A percentile compares a stretch with the other conserved stretches of the same genome.
These are phyloP conservation scores for Dorcus hopei DNA, from an alignment of 2,888 invertebrate genomes.

Conservation along the genomic window DNA sequence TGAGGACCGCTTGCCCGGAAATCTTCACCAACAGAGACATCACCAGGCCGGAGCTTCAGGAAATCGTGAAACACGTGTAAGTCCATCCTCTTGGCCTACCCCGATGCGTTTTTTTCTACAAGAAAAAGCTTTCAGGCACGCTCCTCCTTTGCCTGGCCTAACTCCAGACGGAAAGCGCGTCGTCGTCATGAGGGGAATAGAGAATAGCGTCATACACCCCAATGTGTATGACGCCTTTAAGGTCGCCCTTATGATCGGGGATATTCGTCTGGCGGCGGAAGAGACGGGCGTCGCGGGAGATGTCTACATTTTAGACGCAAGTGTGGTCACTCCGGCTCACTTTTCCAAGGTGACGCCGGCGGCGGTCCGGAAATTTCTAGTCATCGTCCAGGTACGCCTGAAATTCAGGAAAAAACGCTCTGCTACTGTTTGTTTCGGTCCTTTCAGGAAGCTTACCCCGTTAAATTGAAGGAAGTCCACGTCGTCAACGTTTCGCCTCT, in stretches of 20 bases:
- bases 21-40: constrained; percentile 77
- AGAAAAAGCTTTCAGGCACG: constrained; percentile 55
- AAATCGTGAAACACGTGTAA: constrained; percentile 69
- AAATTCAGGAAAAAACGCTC: not conserved
- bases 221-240: constrained; percentile 78
- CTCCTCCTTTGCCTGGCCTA: constrained; percentile 77
- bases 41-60: constrained; percentile 67
- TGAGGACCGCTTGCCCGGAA: constrained; percentile 78
- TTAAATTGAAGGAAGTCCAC: constrained; percentile 83
- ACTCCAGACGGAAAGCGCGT: constrained; percentile 79
- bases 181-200: constrained; percentile 67
- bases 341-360: constrained; percentile 82
- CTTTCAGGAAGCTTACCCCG: constrained; percentile 79
- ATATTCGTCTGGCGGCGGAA: constrained; percentile 74
- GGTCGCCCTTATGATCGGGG: constrained; percentile 80
- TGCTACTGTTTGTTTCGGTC: not conserved
- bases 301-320: constrained; percentile 76
- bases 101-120: no score
- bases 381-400: constrained; percentile 67
- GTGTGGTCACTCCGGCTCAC: constrained; percentile 73
- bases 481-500: constrained; percentile 80
- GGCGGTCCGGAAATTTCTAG: constrained; percentile 79
- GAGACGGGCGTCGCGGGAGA: constrained; percentile 80
- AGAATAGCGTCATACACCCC: constrained; percentile 67
- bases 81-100: constrained; percentile 32